Base-by-base conservation (phyloP, 2,888 invertebrate species). In the Acheta domesticus region DNA sequence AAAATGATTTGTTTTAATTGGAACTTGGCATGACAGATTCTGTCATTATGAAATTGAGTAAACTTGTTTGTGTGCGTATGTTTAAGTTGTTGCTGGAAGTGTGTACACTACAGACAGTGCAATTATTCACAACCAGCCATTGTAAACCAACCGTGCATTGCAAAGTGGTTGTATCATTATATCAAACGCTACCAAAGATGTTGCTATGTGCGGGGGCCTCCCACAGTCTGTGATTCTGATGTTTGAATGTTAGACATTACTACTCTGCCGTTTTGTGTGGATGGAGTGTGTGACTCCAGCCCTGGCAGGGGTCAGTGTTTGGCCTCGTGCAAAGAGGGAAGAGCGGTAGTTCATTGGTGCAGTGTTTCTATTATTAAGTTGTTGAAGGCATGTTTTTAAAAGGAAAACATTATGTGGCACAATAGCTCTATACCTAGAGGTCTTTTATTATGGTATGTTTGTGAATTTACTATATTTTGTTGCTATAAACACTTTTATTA, bases 401-500 rank as follows among this genome's bases (percentile, higher is more conserved):
- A 49, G 49, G 36, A 14, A 21, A 78, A 80, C 20, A 48, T 80
- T 80, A 76, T 73, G 76, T 80, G 80, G 76, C 80, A 80, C 78
- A 80, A 73, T 48, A 78, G 78, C 48, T 80, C 62, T 80, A 74
- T 75, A 76, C 19, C 20, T 76, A 74, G 48, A 78, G 74, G 62
- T 76, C 75, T 21, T 78, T 79, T 79, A 79, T 80, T 80, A 80
- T 78, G 78, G 74, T 73, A 74, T 77, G 78, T 76, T 80, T 80
- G 78, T 80, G 80, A 80, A 80, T 78, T 77, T 78, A 80, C 75
- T 76, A 80, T 80, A 80, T 80, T 80, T 79, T 80, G 78, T 78
- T 80, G 78, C 76, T 80, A 80, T 78, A 78, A 79, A 79, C 49
- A 80, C 78, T 80, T 78, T 80, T 80, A 78, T 78, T 80, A 80